phyloP scores from a whole-genome alignment of 2,888 invertebrate genomes.

The Agrotis exclamationis region DNA sequence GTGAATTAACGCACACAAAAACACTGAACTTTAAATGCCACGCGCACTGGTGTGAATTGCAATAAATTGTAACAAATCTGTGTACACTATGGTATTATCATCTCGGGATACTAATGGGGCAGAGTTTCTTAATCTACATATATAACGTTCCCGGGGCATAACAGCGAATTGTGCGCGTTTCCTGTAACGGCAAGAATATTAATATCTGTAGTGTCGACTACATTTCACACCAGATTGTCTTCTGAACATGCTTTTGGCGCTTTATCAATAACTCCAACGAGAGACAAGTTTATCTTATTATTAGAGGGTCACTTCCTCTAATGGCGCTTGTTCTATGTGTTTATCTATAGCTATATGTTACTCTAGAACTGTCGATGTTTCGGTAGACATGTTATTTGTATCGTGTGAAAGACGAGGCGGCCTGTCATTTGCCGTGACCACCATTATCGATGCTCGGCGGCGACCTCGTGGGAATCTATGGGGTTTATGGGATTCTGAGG shows the following conservation, averaged over 20 bases:
- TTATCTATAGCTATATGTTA: conserved; percentile 23
- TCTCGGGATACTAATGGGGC: conserved; percentile 34
- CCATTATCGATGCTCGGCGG: conserved; percentile 72
- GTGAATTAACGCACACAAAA: conserved; percentile 39
- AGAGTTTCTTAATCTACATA: conserved; percentile 51
- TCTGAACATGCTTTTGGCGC: conserved; percentile 21
- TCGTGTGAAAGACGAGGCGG: conserved; percentile 76
- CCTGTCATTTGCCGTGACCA: conserved; percentile 79
- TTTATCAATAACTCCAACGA: conserved; percentile 39
- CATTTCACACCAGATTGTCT: conserved; percentile 49
- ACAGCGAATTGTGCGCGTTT: conserved; percentile 42
- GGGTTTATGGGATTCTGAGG: conserved; percentile 60
- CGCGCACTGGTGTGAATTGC: conserved; percentile 22
- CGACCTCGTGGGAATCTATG: conserved; percentile 76
- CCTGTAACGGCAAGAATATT: conserved; percentile 48
- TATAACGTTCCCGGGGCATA: conserved; percentile 35
- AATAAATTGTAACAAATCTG: conserved; percentile 46
- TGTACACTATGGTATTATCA: conserved; percentile 46
- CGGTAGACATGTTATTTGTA: conserved; percentile 66
- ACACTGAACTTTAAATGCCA: conserved; percentile 36
- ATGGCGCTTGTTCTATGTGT: conserved; percentile 9
- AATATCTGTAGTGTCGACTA: conserved; percentile 42
- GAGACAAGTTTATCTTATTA: conserved; percentile 23
- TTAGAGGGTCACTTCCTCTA: conserved; percentile 36
- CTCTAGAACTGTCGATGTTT: conserved; percentile 50